Conservation (phyloP, 2,797 vertebrate species). For the Rhadinocentrus ornatus region DNA sequence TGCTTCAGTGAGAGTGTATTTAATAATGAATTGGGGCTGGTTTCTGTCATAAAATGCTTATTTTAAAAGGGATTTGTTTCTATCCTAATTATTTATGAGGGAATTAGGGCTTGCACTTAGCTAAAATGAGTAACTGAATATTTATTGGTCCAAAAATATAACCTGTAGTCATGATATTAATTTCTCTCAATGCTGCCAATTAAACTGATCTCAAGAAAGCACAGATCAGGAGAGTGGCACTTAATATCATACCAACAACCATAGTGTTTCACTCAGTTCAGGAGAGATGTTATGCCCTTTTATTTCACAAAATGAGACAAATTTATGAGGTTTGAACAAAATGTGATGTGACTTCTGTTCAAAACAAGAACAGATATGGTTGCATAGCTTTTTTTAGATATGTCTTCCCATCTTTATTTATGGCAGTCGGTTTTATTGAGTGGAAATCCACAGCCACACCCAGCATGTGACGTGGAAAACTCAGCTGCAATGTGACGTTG, state of each 20-base stretch:
- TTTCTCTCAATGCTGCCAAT: slow-evolving; percentile 14
- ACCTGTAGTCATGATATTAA: slow-evolving; percentile 36
- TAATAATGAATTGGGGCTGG: slow-evolving; percentile 49
- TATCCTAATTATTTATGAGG: slow-evolving; percentile 43
- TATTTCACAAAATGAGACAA: neutral
- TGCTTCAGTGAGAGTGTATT: slow-evolving; percentile 28
- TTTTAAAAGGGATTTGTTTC: slow-evolving; percentile 41
- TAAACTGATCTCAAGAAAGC: slow-evolving; percentile 22
- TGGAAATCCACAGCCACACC: neutral
- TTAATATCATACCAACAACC: no score
- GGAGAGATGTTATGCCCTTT: neutral
- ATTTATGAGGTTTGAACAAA: neutral
- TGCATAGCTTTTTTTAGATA: neutral
- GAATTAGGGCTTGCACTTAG: slow-evolving; percentile 44
- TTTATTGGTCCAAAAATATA: slow-evolving; percentile 12
- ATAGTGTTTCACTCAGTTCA: neutral
- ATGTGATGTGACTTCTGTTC: neutral
- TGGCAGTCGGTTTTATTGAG: neutral
- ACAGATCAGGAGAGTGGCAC: neutral
- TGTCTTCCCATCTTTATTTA: neutral
- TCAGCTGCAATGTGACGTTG: no score
- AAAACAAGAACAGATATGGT: neutral
- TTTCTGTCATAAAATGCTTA: slow-evolving; percentile 39
- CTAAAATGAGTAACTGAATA: slow-evolving; percentile 10
- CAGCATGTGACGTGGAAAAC: no score